phyloP scores from a whole-genome alignment of 2,888 invertebrate genomes.

The Idaea aversata region DNA sequence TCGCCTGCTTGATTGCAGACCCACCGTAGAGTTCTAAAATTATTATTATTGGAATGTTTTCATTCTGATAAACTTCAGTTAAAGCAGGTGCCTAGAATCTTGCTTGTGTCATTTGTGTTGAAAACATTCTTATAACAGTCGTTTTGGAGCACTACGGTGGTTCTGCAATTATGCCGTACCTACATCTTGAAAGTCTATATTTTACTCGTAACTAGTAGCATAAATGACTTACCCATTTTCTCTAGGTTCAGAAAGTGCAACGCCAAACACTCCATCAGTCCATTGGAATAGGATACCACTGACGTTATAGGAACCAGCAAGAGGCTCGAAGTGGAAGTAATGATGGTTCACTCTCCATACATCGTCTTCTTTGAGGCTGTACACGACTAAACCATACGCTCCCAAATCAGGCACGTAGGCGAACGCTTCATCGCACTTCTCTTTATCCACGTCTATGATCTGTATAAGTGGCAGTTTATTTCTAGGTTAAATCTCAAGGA shows the following conservation, averaged over 20 bases:
- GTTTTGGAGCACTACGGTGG: no score
- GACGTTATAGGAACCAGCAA: slow-evolving; percentile 87
- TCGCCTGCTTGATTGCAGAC: no score
- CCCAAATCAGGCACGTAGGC: slow-evolving; percentile 90
- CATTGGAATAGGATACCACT: slow-evolving; percentile 91
- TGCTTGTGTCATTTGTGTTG: no score
- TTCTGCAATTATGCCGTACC: no score
- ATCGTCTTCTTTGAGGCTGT: slow-evolving; percentile 85
- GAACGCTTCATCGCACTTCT: slow-evolving; percentile 86
- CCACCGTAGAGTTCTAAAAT: no score
- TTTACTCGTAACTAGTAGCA: not conserved
- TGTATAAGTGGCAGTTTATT: slow-evolving; percentile 36
- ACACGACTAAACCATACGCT: slow-evolving; percentile 88
- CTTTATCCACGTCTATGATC: slow-evolving; percentile 85
- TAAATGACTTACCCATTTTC: slow-evolving; percentile 71
- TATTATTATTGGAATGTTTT: no score
- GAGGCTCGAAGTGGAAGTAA: slow-evolving; percentile 91
- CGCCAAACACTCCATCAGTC: slow-evolving; percentile 90
- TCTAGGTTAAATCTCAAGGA: not conserved
- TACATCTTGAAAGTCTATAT: no score
- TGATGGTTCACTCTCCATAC: slow-evolving; percentile 91
- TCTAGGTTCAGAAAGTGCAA: slow-evolving; percentile 83
- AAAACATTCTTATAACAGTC: no score
- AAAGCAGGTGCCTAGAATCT: no score
- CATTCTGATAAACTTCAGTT: no score